Conservation (phyloP, 2,888 invertebrate genomes). For the Rotaria sp. region DNA sequence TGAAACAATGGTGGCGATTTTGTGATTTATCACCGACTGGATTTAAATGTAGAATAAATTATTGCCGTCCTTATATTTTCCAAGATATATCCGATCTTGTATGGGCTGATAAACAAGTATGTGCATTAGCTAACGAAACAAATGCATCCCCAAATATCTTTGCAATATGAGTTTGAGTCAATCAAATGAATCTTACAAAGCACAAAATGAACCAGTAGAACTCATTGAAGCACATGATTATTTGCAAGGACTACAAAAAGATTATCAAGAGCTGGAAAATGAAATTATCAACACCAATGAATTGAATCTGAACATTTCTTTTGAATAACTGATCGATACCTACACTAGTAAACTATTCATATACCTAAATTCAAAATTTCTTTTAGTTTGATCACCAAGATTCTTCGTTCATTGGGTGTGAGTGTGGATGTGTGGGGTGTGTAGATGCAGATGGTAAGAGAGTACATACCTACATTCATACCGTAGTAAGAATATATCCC, state of each 20-base stretch:
- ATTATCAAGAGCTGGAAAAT: not conserved
- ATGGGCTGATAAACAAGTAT: not conserved
- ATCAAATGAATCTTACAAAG: not conserved
- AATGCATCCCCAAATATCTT: not conserved
- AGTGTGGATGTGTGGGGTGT: no score
- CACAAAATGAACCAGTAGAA: not conserved
- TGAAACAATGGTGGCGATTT: not conserved
- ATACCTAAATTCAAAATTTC: no score
- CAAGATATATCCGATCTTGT: not conserved
- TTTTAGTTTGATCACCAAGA: no score
- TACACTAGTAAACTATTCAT: no score
- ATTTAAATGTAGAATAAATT: not conserved
- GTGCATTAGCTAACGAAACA: not conserved
- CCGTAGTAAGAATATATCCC: no score
- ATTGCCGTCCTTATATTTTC: not conserved
- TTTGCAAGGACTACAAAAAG: not conserved
- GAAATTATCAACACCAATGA: not conserved
- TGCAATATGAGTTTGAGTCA: not conserved
- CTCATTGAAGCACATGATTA: no score
- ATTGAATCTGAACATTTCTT: not conserved
- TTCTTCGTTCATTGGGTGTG: no score
- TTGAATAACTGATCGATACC: no score
- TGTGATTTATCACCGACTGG: not conserved
- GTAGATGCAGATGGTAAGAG: no score
- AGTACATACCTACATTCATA: no score